phyloP scores from a whole-genome alignment of 2,888 invertebrate genomes.

The Drosophila neonasuta region DNA sequence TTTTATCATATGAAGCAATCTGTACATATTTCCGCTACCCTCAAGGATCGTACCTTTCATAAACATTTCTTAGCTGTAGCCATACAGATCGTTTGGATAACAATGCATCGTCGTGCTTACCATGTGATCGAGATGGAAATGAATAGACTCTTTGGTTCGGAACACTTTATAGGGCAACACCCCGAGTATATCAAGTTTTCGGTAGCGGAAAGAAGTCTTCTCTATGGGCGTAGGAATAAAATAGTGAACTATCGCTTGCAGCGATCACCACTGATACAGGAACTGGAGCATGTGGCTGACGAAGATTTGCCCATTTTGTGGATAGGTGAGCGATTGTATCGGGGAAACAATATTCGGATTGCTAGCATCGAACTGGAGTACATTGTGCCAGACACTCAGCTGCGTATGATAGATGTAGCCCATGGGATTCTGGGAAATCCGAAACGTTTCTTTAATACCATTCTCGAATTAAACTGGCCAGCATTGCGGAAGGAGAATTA shows the following conservation, averaged over 20 bases:
- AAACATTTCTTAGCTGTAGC: conserved; percentile 78
- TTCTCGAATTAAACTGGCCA: conserved; percentile 74
- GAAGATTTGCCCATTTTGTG: conserved; percentile 79
- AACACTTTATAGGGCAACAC: conserved; percentile 75
- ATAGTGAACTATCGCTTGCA: conserved; percentile 79
- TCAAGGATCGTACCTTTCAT: conserved; percentile 73
- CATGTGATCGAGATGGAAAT: conserved; percentile 79
- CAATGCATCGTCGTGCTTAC: conserved; percentile 78
- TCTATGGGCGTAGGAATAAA: conserved; percentile 77
- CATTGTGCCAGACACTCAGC: conserved; percentile 78
- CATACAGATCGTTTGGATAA: conserved; percentile 80
- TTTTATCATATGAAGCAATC: conserved; percentile 77
- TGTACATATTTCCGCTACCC: conserved; percentile 73
- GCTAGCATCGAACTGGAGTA: conserved; percentile 78
- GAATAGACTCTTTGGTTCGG: conserved; percentile 80
- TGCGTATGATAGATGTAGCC: conserved; percentile 74
- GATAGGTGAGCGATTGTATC: conserved; percentile 81
- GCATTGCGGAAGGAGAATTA: conserved; percentile 72
- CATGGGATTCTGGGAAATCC: conserved; percentile 81
- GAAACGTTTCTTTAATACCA: conserved; percentile 77
- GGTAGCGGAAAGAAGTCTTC: conserved; percentile 68
- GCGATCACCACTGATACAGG: conserved; percentile 79
- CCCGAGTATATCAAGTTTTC: conserved; percentile 66
- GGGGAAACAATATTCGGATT: conserved; percentile 78
- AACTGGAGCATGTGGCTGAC: conserved; percentile 65